A percentile compares a stretch with the other conserved stretches of the same genome.
These are phyloP conservation scores for Epizoanthus scotinus DNA, from an alignment of 92 coral and sea anemone species.

Conservation along the genomic window DNA sequence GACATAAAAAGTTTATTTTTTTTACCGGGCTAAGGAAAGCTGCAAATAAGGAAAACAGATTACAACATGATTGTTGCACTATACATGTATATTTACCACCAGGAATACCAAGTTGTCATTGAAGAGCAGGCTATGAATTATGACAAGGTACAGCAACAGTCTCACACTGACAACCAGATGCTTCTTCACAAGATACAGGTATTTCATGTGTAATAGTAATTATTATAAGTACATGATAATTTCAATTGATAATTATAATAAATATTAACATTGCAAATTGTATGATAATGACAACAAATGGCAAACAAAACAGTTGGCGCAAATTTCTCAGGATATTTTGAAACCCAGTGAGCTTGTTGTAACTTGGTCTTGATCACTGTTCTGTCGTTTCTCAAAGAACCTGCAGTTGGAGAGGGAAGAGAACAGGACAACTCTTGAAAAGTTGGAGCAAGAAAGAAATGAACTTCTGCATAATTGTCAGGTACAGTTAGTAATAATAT, in stretches of 20 bases:
- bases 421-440: slow-evolving; percentile 62
- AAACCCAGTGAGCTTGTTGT: background rate
- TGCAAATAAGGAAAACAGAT: background rate
- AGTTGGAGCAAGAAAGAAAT: slow-evolving; percentile 70
- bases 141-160: slow-evolving; percentile 66
- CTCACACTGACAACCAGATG: slow-evolving; percentile 63
- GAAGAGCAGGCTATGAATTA: slow-evolving; percentile 67
- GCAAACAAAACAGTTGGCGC: too few relatives aligned
- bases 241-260: too few relatives aligned
- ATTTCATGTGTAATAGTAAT: background rate
- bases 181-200: slow-evolving; percentile 79
- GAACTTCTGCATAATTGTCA: slow-evolving; percentile 75
- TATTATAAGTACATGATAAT: too few relatives aligned
- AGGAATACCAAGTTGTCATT: slow-evolving; percentile 72
- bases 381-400: slow-evolving; percentile 42
- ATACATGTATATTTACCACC: background rate
- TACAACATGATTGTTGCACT: too few relatives aligned
- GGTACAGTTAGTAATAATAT: slow-evolving; percentile 45
- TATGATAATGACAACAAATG: background rate
- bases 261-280: too few relatives aligned
- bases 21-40: background rate
- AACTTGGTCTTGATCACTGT: background rate
- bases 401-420: slow-evolving; percentile 87
- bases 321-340: too few relatives aligned
- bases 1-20: too few relatives aligned